Percentiles rank a stretch among this genome's conserved stretches.
phyloP scores from a whole-genome alignment of 2,797 vertebrate genomes.

The Neoniphon sammara region DNA sequence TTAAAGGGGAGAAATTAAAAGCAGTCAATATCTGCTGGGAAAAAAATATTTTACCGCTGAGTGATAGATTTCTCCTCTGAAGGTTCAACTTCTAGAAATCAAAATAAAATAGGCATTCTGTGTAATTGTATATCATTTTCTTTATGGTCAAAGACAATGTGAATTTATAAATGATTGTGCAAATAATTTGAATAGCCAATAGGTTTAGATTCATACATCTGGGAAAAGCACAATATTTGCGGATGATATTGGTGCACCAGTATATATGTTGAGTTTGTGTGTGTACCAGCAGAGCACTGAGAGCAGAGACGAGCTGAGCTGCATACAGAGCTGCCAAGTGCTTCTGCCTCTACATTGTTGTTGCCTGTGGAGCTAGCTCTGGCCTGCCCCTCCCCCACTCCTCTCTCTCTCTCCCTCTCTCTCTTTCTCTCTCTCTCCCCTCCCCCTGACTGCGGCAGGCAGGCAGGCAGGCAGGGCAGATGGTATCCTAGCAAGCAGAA shows the following conservation, averaged over 20 bases:
- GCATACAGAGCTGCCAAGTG: slow-evolving; percentile 67
- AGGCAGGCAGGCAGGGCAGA: slow-evolving; percentile 86
- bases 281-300: slow-evolving; percentile 51
- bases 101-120: background rate
- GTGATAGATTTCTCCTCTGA: too few relatives aligned
- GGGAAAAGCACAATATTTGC: slow-evolving; percentile 15
- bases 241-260: slow-evolving; percentile 28
- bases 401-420: slow-evolving; percentile 73
- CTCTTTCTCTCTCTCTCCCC: slow-evolving; percentile 74
- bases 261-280: slow-evolving; percentile 35
- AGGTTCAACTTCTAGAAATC: background rate
- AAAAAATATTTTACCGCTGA: too few relatives aligned
- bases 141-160: background rate
- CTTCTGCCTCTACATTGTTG: slow-evolving; percentile 75
- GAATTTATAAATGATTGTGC: background rate
- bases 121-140: background rate
- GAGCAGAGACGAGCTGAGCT: slow-evolving; percentile 68
- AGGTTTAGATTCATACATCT: too few relatives aligned
- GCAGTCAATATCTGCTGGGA: too few relatives aligned
- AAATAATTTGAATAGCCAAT: too few relatives aligned
- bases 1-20: too few relatives aligned
- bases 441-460: slow-evolving; percentile 92
- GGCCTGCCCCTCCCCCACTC: slow-evolving; percentile 75
- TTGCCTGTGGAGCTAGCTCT: slow-evolving; percentile 76
- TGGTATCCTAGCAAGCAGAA: slow-evolving; percentile 90